Conservation (phyloP, 2,888 invertebrate species). For the Drosophila merina region DNA sequence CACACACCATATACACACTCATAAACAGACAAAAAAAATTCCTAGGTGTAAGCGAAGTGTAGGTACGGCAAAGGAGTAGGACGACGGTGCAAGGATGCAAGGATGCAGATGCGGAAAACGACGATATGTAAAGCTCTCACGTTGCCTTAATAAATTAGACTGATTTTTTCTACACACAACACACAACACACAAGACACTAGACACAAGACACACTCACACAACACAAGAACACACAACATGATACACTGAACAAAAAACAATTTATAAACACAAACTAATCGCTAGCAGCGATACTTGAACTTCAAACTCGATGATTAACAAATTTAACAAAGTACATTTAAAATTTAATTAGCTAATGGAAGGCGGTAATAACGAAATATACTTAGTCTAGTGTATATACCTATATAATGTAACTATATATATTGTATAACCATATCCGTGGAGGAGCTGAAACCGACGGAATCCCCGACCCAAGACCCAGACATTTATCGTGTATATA, state of each 20-base stretch:
- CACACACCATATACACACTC: neutral
- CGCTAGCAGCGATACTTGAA: slow-evolving; percentile 1
- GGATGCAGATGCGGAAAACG: slow-evolving; percentile 17
- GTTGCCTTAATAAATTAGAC: slow-evolving; percentile 89
- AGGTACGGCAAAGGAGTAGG: slow-evolving; percentile 19
- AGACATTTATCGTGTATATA: slow-evolving; percentile 1
- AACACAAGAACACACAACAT: slow-evolving; percentile 27
- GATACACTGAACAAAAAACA: neutral
- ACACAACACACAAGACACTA: slow-evolving; percentile 57
- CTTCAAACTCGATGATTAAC: slow-evolving; percentile 6
- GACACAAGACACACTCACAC: slow-evolving; percentile 15
- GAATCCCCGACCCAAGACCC: neutral
- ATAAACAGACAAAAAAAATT: slow-evolving; percentile 18
- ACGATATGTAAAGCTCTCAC: slow-evolving; percentile 85
- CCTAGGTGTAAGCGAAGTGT: slow-evolving; percentile 43
- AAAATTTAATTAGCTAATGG: slow-evolving; percentile 1
- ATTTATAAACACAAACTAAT: neutral
- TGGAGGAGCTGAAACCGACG: neutral
- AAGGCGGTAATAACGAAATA: slow-evolving; percentile 2
- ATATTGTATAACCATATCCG: neutral
- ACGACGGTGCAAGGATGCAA: slow-evolving; percentile 7
- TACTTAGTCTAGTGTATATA: slow-evolving; percentile 5
- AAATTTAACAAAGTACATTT: slow-evolving; percentile 1
- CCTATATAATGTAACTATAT: slow-evolving; percentile 3
- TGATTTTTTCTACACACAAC: slow-evolving; percentile 86